Evolutionary conservation across 2,113 vertebrate species (phyloP).

Genomic region (Tetrao urogallus): DNA sequence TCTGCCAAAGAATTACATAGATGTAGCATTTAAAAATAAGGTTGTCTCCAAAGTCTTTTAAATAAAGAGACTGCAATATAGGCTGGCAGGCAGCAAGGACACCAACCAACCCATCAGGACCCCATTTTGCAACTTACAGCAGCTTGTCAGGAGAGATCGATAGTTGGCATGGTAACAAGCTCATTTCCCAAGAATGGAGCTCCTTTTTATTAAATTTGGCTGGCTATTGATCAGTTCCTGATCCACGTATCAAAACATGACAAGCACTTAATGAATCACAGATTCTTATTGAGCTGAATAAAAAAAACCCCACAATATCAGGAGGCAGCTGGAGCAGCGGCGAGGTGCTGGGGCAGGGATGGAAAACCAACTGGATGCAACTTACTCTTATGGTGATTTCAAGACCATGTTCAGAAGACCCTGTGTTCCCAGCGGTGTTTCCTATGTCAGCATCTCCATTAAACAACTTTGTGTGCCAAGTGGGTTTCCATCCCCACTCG

Average conservation of each 20-base stretch:
- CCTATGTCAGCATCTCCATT: background rate
- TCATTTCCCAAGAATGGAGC: constrained; percentile 75
- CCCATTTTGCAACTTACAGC: constrained; percentile 69
- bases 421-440: background rate
- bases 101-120: constrained; percentile 39
- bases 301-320: constrained; percentile 35
- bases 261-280: constrained; percentile 73
- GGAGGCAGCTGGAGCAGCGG: background rate
- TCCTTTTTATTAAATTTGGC: constrained; percentile 82
- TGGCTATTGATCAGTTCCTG: constrained; percentile 76
- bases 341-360: background rate
- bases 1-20: constrained; percentile 14
- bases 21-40: background rate
- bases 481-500: background rate
- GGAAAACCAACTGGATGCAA: background rate
- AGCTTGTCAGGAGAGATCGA: constrained; percentile 73
- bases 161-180: constrained; percentile 82
- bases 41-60: background rate
- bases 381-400: background rate
- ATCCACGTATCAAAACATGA: constrained; percentile 75
- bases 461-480: background rate
- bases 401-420: background rate
- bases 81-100: constrained; percentile 44
- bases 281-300: constrained; percentile 58
- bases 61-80: background rate